phyloP scores from a whole-genome alignment of 2,888 invertebrate species.

The Autographa gamma region DNA sequence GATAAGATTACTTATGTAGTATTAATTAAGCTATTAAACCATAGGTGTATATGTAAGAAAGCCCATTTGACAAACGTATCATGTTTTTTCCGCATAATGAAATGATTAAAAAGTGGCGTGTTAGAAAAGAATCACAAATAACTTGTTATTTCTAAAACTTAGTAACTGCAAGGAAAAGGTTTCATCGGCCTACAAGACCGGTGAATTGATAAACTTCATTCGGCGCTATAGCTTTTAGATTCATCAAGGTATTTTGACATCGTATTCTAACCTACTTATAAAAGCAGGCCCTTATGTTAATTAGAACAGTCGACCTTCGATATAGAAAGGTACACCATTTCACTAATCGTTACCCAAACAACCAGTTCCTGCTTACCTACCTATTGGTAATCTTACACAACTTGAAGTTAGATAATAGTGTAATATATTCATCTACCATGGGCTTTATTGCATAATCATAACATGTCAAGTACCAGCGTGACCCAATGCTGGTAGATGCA shows the following conservation, averaged over 20 bases:
- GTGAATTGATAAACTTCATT: too few relatives aligned
- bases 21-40: background rate
- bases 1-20: background rate
- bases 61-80: too few relatives aligned
- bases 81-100: too few relatives aligned
- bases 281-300: background rate
- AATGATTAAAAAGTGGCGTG: too few relatives aligned
- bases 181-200: too few relatives aligned
- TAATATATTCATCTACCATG: background rate
- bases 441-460: background rate
- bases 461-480: slow-evolving; percentile 1
- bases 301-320: background rate
- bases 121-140: too few relatives aligned
- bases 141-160: too few relatives aligned
- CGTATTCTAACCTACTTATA: too few relatives aligned
- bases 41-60: too few relatives aligned
- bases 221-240: too few relatives aligned
- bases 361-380: background rate
- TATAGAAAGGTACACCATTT: background rate
- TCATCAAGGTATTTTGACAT: too few relatives aligned
- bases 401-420: slow-evolving; percentile 1
- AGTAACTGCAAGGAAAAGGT: too few relatives aligned
- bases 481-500: background rate
- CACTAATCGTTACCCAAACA: background rate
- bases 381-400: slow-evolving; percentile 4